These are phyloP conservation scores for Neoniphon sammara DNA, from an alignment of 2,797 vertebrate genomes.

Conservation along the genomic window DNA sequence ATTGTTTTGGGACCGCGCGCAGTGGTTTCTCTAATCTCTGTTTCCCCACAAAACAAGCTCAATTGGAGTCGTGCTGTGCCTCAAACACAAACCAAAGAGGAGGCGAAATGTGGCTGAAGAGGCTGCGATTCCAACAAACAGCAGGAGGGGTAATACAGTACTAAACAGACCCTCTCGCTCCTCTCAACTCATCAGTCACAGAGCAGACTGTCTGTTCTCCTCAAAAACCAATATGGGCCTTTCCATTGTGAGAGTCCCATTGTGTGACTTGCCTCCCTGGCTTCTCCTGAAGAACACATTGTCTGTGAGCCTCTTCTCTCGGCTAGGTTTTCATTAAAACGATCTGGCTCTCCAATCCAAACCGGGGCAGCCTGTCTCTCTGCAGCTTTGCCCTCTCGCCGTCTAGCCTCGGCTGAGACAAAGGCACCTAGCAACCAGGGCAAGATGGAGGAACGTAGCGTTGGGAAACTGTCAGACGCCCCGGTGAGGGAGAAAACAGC, in stretches of 20 bases:
- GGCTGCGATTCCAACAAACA: constrained; percentile 53
- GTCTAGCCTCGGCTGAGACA: constrained; percentile 63
- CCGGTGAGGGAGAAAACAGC: constrained; percentile 20
- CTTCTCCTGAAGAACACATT: constrained; percentile 62
- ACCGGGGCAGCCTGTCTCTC: constrained; percentile 42
- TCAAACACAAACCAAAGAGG: constrained; percentile 34
- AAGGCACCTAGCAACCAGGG: constrained; percentile 78
- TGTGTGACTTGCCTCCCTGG: constrained; percentile 54
- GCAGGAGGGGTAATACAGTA: constrained; percentile 32
- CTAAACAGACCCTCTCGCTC: constrained; percentile 46
- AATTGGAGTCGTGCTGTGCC: constrained; percentile 18
- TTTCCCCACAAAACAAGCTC: constrained; percentile 29
- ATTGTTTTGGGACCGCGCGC: background rate
- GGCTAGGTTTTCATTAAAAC: constrained; percentile 77
- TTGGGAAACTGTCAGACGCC: constrained; percentile 63
- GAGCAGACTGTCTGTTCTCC: constrained; percentile 49
- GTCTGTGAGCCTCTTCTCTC: constrained; percentile 67
- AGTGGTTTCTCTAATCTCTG: constrained; percentile 19
- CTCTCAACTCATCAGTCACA: constrained; percentile 59
- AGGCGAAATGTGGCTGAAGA: constrained; percentile 35
- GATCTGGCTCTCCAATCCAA: constrained; percentile 51
- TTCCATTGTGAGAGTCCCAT: constrained; percentile 55
- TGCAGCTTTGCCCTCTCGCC: constrained; percentile 63
- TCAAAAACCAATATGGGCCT: constrained; percentile 70
- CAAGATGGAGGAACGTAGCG: constrained; percentile 51